Percentiles rank a stretch among this genome's conserved stretches.
phyloP scores from a whole-genome alignment of 2,888 invertebrate genomes.

The Drosophila lutescens region DNA sequence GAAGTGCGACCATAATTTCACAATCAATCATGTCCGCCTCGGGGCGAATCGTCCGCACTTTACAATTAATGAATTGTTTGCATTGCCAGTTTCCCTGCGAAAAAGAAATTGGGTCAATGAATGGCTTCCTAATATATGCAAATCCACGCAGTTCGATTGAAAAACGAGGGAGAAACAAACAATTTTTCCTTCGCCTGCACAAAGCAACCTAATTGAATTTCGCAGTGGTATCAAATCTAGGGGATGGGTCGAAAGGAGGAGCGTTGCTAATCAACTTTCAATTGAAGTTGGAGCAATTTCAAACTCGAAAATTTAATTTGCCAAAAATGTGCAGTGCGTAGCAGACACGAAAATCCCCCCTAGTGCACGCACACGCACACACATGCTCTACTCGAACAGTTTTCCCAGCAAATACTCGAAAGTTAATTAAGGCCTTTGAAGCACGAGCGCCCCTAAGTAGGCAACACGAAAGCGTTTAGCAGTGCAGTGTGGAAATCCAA shows the following conservation, averaged over 20 bases:
- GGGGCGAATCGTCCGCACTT: constrained; percentile 34
- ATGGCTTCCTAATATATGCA: constrained; percentile 58
- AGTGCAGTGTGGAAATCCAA: background rate
- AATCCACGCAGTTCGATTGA: constrained; percentile 41
- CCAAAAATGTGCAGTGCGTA: constrained; percentile 6
- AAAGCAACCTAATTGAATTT: constrained; percentile 61
- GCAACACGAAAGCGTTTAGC: constrained; percentile 20
- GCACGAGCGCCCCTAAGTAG: constrained; percentile 16
- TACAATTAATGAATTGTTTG: constrained; percentile 60
- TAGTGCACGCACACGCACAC: background rate
- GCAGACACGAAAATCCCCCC: constrained; percentile 3
- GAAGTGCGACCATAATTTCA: background rate
- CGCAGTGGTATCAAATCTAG: constrained; percentile 44
- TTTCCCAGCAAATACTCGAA: constrained; percentile 16
- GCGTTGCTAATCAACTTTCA: constrained; percentile 41
- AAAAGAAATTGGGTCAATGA: constrained; percentile 56
- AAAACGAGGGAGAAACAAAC: constrained; percentile 29
- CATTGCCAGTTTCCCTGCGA: constrained; percentile 2
- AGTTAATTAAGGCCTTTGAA: constrained; percentile 29
- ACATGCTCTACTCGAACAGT: constrained; percentile 1
- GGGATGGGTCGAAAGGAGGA: constrained; percentile 1
- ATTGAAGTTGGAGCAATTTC: constrained; percentile 21
- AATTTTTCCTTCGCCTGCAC: constrained; percentile 45
- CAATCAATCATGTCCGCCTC: constrained; percentile 51
- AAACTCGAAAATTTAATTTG: constrained; percentile 34